Evolutionary conservation across 2,797 vertebrate species (phyloP).

Genomic region (Artibeus lituratus): DNA sequence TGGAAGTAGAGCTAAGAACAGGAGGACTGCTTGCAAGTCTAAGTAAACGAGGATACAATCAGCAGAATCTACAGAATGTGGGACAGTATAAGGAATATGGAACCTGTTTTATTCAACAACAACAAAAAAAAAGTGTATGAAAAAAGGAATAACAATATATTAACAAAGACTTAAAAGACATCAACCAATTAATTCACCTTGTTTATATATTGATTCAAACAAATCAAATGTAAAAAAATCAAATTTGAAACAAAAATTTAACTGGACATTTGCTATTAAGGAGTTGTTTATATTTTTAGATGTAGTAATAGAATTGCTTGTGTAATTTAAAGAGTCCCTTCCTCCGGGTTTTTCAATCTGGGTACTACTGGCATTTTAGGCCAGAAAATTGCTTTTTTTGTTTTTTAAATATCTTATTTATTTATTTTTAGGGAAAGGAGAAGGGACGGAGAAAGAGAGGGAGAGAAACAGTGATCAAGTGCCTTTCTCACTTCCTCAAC

Average conservation of each 20-base stretch:
- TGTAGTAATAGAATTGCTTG: background rate
- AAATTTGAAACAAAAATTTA: background rate
- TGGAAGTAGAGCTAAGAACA: background rate
- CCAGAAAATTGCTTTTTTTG: background rate
- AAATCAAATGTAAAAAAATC: background rate
- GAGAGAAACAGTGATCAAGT: no score
- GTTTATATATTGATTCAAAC: background rate
- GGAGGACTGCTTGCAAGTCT: background rate
- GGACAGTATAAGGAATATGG: background rate
- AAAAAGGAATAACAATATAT: background rate
- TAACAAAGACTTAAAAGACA: background rate
- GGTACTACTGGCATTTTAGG: background rate
- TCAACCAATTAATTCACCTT: background rate
- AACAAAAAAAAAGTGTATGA: background rate
- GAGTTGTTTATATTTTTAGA: background rate
- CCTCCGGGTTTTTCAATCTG: background rate
- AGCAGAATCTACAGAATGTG: background rate
- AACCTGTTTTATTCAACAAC: background rate
- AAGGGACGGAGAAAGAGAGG: no score
- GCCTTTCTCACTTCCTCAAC: no score
- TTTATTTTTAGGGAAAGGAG: no score
- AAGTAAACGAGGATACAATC: background rate
- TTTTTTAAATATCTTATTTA: no score
- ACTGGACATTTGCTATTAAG: background rate
- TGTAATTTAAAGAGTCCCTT: background rate